A percentile compares a stretch with the other conserved stretches of the same genome.
Conservation (phyloP, 1,140 invertebrate species). For the Drosophila kohkoa region DNA sequence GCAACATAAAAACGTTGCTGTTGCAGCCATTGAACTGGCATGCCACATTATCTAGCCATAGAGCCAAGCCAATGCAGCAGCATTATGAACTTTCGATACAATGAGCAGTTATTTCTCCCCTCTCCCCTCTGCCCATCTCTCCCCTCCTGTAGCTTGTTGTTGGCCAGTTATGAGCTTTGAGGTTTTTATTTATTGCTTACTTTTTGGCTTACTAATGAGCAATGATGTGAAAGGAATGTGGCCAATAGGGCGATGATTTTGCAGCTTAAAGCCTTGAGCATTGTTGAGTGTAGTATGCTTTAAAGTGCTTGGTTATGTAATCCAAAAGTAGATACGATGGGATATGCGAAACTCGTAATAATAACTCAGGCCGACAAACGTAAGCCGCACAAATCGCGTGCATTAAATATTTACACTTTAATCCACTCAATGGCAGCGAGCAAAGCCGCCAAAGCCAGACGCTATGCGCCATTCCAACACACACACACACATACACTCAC, state of each 20-base stretch:
- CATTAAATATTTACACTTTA: constrained; percentile 81
- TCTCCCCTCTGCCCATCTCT: background rate
- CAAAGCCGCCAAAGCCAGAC: constrained; percentile 54
- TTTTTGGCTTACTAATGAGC: constrained; percentile 56
- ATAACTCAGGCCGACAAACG: constrained; percentile 67
- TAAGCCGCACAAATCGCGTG: constrained; percentile 71
- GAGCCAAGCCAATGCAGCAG: constrained; percentile 17
- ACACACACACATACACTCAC: background rate
- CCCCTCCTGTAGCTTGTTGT: background rate
- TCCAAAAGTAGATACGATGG: constrained; percentile 2
- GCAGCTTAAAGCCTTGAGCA: background rate
- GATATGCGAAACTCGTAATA: constrained; percentile 46
- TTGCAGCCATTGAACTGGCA: constrained; percentile 42
- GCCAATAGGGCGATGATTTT: background rate
- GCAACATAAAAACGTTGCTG: constrained; percentile 32
- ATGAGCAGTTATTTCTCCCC: background rate
- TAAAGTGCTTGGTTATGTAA: constrained; percentile 8
- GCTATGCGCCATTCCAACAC: constrained; percentile 6
- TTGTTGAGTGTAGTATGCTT: background rate
- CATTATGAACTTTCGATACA: constrained; percentile 44
- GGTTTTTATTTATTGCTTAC: constrained; percentile 52
- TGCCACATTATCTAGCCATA: constrained; percentile 40
- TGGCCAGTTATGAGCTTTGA: constrained; percentile 34
- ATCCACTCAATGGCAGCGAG: constrained; percentile 73
- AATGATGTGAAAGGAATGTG: constrained; percentile 43